A percentile compares a stretch with the other conserved stretches of the same genome.
Evolutionary conservation across 2,797 vertebrate species (phyloP).

Genomic region (Danio kyathit): DNA sequence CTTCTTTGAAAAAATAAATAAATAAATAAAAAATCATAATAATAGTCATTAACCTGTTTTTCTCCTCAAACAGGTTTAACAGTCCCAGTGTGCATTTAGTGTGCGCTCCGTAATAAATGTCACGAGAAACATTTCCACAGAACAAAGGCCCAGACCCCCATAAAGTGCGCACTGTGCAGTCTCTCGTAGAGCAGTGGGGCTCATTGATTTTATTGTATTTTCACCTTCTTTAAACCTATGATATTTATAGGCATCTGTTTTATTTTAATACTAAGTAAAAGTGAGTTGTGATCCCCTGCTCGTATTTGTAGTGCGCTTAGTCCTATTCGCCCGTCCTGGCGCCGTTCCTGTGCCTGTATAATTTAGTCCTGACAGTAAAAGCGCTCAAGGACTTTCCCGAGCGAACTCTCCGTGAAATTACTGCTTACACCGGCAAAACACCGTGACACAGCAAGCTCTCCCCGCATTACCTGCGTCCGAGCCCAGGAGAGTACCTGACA

Average conservation of each 20-base stretch:
- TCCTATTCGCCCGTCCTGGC: constrained; percentile 19
- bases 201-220: not conserved
- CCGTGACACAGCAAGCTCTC: constrained; percentile 31
- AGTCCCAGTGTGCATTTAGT: constrained; percentile 1
- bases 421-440: constrained; percentile 41
- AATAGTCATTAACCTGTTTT: not conserved
- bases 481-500: constrained; percentile 23
- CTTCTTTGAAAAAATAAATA: not conserved
- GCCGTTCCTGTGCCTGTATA: constrained; percentile 24
- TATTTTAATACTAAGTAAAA: constrained; percentile 1
- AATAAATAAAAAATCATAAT: not conserved
- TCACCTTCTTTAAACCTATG: not conserved
- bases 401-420: constrained; percentile 36
- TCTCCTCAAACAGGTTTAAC: not conserved
- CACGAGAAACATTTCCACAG: constrained; percentile 2
- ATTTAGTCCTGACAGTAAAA: constrained; percentile 53
- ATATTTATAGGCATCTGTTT: not conserved
- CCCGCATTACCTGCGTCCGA: constrained; percentile 10
- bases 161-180: not conserved
- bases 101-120: constrained; percentile 6
- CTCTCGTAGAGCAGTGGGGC: not conserved
- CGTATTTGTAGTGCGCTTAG: not conserved
- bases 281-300: not conserved
- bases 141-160: not conserved
- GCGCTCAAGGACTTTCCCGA: constrained; percentile 56